Base-by-base conservation (phyloP, 2,888 invertebrate species). In the Plagodis dolabraria region DNA sequence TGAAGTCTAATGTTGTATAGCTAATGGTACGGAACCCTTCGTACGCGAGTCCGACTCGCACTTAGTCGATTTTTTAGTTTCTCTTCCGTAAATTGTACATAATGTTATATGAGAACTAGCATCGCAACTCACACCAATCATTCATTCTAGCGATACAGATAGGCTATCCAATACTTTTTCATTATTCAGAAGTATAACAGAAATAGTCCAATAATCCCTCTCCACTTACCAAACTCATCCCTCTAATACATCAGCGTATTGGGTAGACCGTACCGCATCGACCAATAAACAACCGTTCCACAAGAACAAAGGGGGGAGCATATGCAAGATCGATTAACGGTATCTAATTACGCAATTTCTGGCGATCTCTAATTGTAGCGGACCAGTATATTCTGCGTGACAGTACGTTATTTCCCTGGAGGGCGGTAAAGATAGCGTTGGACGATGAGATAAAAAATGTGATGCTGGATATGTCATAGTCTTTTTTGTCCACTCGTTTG, bases 311-410 rank as follows among this genome's bases (percentile, higher is more conserved):
- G 80, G 82, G 10, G 79, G 82, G 72, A 75, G 75, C 78, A 74
- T 81, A 85, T 87, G 78, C 79, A 82, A 88, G 91, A 90, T 89
- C 91, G 88, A 92, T 90, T 89, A 91, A 89, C 87, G 83, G 79
- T 70, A 72, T 81, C 89, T 92, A 92, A 92, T 92, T 92, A 92
- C 91, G 87, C 89, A 92, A 92, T 91, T 90, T 89, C 89, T 89
- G 89, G 87, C 82, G 83, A 90, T 91, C 90, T 92, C 91, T 92
- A 92, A 92, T 92, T 92, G 92, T 87, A 84, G 86, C 79, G 84
- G 82, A 79, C 82, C 87, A 85, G 88, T 92, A 91, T 90, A 92
- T 92, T 90, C 86, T 80, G 86, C 84, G 87, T 91, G 92, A 91
- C 92, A 89, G 89, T 85, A 84, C 84, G 84, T 92, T 92, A 92